Evolutionary conservation across 2,113 vertebrate species (phyloP), one percentile per base, ranked within the genome.

Genomic region (Salvelinus alpinus): DNA sequence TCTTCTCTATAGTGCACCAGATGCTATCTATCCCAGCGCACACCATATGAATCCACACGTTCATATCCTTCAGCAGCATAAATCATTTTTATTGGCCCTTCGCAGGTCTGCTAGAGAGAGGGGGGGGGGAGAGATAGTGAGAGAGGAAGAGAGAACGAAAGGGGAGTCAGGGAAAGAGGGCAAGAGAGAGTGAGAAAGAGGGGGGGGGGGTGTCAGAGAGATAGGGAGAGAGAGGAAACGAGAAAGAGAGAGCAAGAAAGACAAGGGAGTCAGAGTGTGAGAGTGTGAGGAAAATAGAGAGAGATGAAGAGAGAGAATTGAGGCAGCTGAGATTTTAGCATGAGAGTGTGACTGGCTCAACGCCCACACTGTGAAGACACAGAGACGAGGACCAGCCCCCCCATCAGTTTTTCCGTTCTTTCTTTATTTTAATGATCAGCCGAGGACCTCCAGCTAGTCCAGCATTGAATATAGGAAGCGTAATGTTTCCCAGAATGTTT

Each of bases 401-500:
- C 85, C 77, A 89, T 87, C 85, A 20, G 78, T 88, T 91, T 92
- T 93, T 91, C 90, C 88, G 79, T 86, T 85, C 82, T 44, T 44
- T 44, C 90, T 79, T 75, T 54, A 18, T 86, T 88, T 90, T 91
- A 86, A 92, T 80, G 82, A 87, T 82, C 85, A 72, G 78, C 78
- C 48, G 80, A 89, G 85, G 90, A 84, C 89, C 89, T 92, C 87
- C 82, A 89, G 89, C 88, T 89, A 91, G 84, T 85, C 86, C 86
- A 2, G 67, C 82, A 79, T 77, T 86, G 83, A 88, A 91, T 81
- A 87, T 82, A 89, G 85, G 85, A 91, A 90, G 88, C 89, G 88
- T 90, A 90, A 92, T 89, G 86, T 89, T 87, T 88, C 88, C 81
- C 51, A 71, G 91, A 91, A 91, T 90, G 88, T 89, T 92, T 88